Percentiles rank a stretch among this genome's conserved stretches.
phyloP scores from a whole-genome alignment of 2,888 invertebrate species.

The Machimus atricapillus region DNA sequence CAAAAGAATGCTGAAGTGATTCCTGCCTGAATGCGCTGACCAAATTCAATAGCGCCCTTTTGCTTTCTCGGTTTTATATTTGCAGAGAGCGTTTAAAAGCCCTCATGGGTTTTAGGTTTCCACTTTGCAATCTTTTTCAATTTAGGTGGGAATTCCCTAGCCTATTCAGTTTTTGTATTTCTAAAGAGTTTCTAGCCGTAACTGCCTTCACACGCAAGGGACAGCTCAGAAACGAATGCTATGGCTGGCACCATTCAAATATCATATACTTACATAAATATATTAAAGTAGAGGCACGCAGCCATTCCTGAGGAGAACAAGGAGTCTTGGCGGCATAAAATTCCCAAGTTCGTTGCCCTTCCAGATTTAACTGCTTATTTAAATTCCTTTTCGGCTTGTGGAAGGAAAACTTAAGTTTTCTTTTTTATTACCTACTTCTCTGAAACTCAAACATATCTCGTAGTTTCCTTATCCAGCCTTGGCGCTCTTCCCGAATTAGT shows the following conservation, averaged over 20 bases:
- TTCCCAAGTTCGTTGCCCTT: background rate
- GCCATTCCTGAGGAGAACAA: background rate
- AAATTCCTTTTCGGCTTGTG: background rate
- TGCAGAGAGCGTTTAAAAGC: background rate
- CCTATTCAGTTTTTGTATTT: background rate
- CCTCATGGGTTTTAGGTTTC: background rate
- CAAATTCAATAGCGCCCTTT: constrained; percentile 3
- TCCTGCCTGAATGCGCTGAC: background rate
- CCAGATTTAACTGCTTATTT: background rate
- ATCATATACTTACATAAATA: background rate
- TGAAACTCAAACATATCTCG: background rate
- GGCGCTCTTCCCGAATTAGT: constrained; percentile 18
- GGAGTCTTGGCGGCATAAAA: background rate
- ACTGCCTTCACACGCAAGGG: constrained; percentile 4
- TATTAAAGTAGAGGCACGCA: constrained; percentile 1
- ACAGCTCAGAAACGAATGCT: background rate
- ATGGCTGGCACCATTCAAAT: background rate
- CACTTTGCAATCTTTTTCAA: background rate
- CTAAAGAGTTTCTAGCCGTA: background rate
- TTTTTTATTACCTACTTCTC: background rate
- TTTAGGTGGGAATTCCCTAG: background rate
- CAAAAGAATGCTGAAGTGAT: background rate
- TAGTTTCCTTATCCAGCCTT: background rate
- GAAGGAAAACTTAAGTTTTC: background rate
- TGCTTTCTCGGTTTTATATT: background rate